Percentiles rank a stretch among this genome's conserved stretches.
phyloP scores from a whole-genome alignment of 2,113 vertebrate genomes.

The Actenoides hombroni region DNA sequence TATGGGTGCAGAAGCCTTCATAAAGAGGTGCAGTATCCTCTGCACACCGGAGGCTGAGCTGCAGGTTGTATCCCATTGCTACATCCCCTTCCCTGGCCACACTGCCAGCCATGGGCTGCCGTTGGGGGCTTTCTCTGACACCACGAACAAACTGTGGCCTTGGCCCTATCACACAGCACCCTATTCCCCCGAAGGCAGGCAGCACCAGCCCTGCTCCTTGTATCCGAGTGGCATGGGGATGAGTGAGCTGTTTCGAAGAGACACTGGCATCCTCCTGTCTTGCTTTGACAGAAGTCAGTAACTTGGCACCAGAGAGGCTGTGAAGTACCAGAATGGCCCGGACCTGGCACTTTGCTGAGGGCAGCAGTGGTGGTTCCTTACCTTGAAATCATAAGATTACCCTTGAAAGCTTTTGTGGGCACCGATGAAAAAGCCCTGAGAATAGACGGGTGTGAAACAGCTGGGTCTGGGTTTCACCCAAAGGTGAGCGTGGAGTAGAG shows the following conservation, averaged over 20 bases:
- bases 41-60: not conserved
- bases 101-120: fast-evolving
- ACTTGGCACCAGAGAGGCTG: not conserved
- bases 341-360: not conserved
- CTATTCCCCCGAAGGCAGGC: not conserved
- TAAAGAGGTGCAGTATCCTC: not conserved
- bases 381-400: not conserved
- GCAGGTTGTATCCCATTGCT: not conserved
- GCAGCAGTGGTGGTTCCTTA: no score
- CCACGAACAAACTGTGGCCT: fast-evolving
- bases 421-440: not conserved
- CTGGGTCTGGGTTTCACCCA: not conserved
- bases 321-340: no score
- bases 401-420: fast-evolving
- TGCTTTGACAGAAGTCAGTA: not conserved
- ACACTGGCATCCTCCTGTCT: not conserved
- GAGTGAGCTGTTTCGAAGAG: fast-evolving
- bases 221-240: fast-evolving
- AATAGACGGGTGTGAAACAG: not conserved
- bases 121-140: not conserved
- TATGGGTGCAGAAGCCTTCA: fast-evolving
- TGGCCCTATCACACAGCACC: not conserved
- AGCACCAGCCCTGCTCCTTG: not conserved
- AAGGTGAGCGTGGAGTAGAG: not conserved
- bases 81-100: not conserved